Evolutionary conservation across 1,140 invertebrate species (phyloP).

Genomic region (Drosophila subobscura): DNA sequence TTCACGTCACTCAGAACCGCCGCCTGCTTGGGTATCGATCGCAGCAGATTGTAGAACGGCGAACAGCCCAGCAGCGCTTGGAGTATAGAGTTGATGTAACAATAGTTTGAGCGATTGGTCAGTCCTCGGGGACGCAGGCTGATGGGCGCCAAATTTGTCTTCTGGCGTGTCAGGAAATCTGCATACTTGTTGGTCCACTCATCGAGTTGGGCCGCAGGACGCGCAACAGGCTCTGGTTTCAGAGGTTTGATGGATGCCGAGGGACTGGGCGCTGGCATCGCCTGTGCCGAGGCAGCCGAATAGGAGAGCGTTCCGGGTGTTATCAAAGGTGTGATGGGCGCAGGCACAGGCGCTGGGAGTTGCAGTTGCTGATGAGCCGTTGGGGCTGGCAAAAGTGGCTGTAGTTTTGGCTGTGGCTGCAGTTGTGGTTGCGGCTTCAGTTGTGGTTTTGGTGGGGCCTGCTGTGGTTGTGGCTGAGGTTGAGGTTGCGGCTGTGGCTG

Average conservation of each 20-base stretch:
- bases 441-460: neutral
- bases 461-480: conserved; percentile 1
- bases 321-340: conserved; percentile 66
- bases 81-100: conserved; percentile 96
- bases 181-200: conserved; percentile 84
- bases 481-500: conserved; percentile 34
- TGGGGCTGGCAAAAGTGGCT: conserved; percentile 16
- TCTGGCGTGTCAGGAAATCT: conserved; percentile 89
- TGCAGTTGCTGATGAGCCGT: conserved; percentile 65
- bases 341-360: conserved; percentile 60
- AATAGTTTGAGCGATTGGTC: conserved; percentile 96
- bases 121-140: conserved; percentile 93
- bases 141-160: conserved; percentile 89
- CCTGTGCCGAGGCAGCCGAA: conserved; percentile 80
- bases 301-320: conserved; percentile 80
- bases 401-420: conserved; percentile 1
- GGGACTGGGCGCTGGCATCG: conserved; percentile 49
- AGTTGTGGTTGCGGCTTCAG: conserved; percentile 18
- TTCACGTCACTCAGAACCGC: conserved; percentile 86
- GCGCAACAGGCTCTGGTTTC: conserved; percentile 34
- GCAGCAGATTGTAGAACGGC: conserved; percentile 95
- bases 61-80: conserved; percentile 96
- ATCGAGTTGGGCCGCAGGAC: conserved; percentile 61
- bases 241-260: conserved; percentile 50
- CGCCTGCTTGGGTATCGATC: conserved; percentile 87